Evolutionary conservation across 2,797 vertebrate species (phyloP), one percentile per base, ranked within the genome.

Genomic region (Liasis olivaceus): DNA sequence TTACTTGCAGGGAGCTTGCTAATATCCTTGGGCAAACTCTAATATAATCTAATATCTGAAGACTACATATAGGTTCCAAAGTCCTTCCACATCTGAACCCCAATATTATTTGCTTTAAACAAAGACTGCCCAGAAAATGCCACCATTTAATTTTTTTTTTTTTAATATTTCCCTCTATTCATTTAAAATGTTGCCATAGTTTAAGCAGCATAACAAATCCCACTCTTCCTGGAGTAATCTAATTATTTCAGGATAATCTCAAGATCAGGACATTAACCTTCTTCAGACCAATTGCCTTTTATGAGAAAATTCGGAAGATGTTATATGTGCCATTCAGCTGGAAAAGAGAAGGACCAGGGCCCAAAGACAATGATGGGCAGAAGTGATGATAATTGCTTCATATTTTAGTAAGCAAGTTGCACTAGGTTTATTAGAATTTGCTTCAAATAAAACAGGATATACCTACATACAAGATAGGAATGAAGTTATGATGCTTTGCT

Each of bases 41-140:
- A 88, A 60, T 93, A 87, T n/a, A 54, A 87, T 28, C 56, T 81
- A 90, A 88, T 89, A 93, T 85, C 69, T 13, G 24, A 63, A 28
- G 66, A 22, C 28, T 66, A 3, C 66, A 47, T 77, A n/a, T 9
- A 93, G 58, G 47, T 54, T 51, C 47, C 31, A 90, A 88, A 59
- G 31, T 77, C 62, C 42, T 81, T 93, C 47, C 63, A 26, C 24
- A 36, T 88, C 59, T 90, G 66, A 42, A 88, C 81, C 47, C 3
- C 64, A 17, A 93, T 22, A 15, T 22, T 15, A 72, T 8, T 64
- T 85, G 59, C 42, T 92, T 56, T 84, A 56, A 88, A 47, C 20
- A 88, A 26, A 28, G 87, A 4, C 28, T 24, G 15, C 62, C 47
- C 13, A 42, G 54, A 54, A 91, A 59, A 26, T 8, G 3, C 17